Evolutionary conservation across 2,888 invertebrate species (phyloP), one percentile per base, ranked within the genome.

Genomic region (Stenchaetothrips biformis): DNA sequence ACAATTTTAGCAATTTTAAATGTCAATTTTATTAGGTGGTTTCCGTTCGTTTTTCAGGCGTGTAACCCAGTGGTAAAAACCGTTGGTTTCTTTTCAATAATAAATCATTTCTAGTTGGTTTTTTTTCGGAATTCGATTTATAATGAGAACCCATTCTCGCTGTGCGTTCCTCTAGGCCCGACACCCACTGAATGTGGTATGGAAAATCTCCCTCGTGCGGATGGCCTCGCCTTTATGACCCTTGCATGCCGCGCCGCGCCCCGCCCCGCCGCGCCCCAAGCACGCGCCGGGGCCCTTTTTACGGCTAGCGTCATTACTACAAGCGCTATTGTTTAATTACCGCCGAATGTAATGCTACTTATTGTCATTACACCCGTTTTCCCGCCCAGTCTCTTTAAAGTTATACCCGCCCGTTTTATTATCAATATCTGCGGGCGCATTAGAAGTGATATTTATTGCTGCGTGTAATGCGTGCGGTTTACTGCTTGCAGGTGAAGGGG

Each of bases 401-500:
- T 67, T 74, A 74, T 74, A 11, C 25, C 67, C 21, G 21, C 25
- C 67, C 21, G 21, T 74, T 74, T 74, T 74, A 74, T 74, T 74
- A 74, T 74, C 67, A 74, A 74, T 74, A 74, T 74, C 16, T 21
- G 25, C 11, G 67, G 21, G 25, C 59, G 59, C 59, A 37, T 37
- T 59, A 16, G 59, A 16, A 18, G 16, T 25, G 67, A 74, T 74
- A 74, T 74, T 74, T 74, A 74, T 74, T 74, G 25, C 67, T 4
- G 67, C 67, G 21, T 74, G 21, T 59, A 59, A 59, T 59, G 59
- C 59, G 59, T 59, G 59, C 59, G 59, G 59, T 74, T 74, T 74
- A 74, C 67, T 74, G 67, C 67, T 74, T 25, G 67, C 67, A 74
- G 67, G 67, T 67, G 67, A 67, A 25, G 67, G 9, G 21, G 9